These are phyloP conservation scores for Euwallacea fornicatus DNA, from an alignment of 1,140 invertebrate species.

Conservation along the genomic window DNA sequence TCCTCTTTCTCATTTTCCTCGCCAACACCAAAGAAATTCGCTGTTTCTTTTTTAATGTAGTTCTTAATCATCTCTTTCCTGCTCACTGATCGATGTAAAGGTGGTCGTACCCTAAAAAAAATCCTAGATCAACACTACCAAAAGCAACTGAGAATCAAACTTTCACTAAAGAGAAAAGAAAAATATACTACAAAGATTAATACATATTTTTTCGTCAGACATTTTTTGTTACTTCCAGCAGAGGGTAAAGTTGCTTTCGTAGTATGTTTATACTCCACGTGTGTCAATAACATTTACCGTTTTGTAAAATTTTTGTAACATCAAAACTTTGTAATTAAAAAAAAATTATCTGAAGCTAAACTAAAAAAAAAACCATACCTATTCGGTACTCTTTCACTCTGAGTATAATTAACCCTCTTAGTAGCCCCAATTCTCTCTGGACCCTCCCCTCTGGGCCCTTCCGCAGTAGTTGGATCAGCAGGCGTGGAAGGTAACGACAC, in stretches of 20 bases:
- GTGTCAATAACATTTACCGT: too few relatives aligned
- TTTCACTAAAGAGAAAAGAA: too few relatives aligned
- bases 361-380: conserved; percentile 26
- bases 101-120: conserved; percentile 42
- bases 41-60: conserved; percentile 74
- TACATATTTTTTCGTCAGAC: neutral
- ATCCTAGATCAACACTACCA: too few relatives aligned
- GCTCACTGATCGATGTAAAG: conserved; percentile 49
- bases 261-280: too few relatives aligned
- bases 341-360: neutral
- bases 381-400: conserved; percentile 50
- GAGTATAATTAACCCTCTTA: conserved; percentile 43
- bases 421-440: conserved; percentile 6
- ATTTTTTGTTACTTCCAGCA: neutral
- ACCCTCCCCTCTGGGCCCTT: neutral
- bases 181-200: too few relatives aligned
- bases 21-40: conserved; percentile 77
- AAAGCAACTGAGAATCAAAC: too few relatives aligned
- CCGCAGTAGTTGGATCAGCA: conserved; percentile 43
- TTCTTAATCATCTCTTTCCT: conserved; percentile 57
- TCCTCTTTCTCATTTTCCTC: conserved; percentile 71
- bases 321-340: neutral
- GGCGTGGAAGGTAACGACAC: conserved; percentile 54
- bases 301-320: neutral
- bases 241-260: too few relatives aligned